These are phyloP conservation scores for Polypterus senegalus DNA, from an alignment of 2,113 vertebrate genomes.

Conservation along the genomic window DNA sequence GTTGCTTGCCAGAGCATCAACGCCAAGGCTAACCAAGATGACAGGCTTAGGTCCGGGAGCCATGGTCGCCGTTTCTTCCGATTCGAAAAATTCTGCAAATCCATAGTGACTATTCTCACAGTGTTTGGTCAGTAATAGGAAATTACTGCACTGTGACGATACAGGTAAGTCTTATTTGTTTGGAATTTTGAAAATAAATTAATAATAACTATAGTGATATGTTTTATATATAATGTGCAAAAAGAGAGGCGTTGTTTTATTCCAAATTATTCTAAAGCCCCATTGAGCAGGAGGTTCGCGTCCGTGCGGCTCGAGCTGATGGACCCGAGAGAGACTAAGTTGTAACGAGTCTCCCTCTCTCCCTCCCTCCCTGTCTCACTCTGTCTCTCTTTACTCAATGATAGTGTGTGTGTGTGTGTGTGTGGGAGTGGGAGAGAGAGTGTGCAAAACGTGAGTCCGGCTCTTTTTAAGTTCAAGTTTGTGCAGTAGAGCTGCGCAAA, in stretches of 20 bases:
- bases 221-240: conserved; percentile 32
- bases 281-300: conserved; percentile 47
- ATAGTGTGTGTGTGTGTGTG: not conserved
- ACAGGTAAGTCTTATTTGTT: too few relatives aligned
- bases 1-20: conserved; percentile 40
- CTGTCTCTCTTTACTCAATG: not conserved
- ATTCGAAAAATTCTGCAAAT: conserved; percentile 28
- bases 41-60: conserved; percentile 32
- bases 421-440: not conserved
- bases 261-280: conserved; percentile 44
- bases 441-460: not conserved
- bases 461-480: not conserved
- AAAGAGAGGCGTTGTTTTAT: conserved; percentile 28
- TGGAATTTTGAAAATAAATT: too few relatives aligned
- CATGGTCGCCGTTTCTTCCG: conserved; percentile 55
- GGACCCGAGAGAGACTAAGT: conserved; percentile 45
- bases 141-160: too few relatives aligned
- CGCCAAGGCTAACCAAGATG: conserved; percentile 32
- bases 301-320: conserved; percentile 45
- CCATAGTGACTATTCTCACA: conserved; percentile 34
- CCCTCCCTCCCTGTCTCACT: conserved; percentile 20
- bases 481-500: not conserved
- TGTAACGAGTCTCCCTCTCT: conserved; percentile 38
- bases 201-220: conserved; percentile 8
- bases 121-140: conserved; percentile 31